Evolutionary conservation across 2,888 invertebrate genomes (phyloP).

Genomic region (Drosophila anomelani): DNA sequence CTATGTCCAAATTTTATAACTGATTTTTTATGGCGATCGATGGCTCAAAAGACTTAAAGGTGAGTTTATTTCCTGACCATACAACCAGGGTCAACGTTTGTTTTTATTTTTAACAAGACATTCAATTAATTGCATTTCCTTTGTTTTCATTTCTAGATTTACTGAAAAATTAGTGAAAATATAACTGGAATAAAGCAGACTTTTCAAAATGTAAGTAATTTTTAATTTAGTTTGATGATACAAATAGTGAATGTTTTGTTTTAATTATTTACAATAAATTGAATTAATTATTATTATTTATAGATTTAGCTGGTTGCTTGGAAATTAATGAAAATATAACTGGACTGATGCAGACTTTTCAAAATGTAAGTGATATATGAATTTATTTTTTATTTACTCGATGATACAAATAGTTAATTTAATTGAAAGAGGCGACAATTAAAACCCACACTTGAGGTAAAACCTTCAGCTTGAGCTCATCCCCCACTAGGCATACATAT

Average conservation of each 20-base stretch:
- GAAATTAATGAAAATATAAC: background rate
- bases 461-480: conserved; percentile 6
- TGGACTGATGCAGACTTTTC: background rate
- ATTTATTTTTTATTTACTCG: background rate
- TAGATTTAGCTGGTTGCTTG: background rate
- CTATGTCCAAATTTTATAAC: background rate
- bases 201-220: too few species aligned
- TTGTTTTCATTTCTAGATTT: too few species aligned
- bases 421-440: background rate
- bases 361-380: background rate
- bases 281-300: background rate
- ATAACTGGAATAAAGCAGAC: too few species aligned
- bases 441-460: background rate
- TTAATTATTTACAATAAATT: background rate
- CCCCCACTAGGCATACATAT: background rate
- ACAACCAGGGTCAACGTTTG: background rate
- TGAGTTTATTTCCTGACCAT: background rate
- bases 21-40: background rate
- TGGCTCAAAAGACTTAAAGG: background rate
- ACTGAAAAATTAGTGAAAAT: too few species aligned
- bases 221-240: too few species aligned
- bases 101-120: background rate
- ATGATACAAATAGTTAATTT: background rate
- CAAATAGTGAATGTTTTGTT: background rate
- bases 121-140: too few species aligned